A percentile compares a stretch with the other conserved stretches of the same genome.
Evolutionary conservation across 2,797 vertebrate species (phyloP).

Genomic region (Channallabes apus): DNA sequence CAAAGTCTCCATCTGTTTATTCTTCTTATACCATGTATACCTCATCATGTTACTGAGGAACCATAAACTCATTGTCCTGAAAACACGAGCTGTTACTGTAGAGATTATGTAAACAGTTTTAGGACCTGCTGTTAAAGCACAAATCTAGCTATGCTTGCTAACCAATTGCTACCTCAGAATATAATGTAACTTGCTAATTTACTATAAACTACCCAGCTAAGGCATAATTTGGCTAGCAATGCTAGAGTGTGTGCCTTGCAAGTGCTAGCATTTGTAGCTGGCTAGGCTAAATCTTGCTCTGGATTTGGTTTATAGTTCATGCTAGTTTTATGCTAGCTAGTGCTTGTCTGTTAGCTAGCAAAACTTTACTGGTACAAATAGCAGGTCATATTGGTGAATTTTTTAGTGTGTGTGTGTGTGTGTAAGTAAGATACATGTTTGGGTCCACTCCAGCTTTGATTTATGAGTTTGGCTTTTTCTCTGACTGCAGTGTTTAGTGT

Average conservation of each 20-base stretch:
- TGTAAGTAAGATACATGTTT: conserved; percentile 14
- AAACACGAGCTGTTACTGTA: background rate
- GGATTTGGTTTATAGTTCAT: background rate
- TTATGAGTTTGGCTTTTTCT: conserved; percentile 53
- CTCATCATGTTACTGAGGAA: background rate
- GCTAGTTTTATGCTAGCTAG: background rate
- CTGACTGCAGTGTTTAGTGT: conserved; percentile 57
- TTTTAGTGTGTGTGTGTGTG: background rate
- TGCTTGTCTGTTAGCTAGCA: background rate
- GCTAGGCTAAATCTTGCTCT: background rate
- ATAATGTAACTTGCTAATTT: background rate
- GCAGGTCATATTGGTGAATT: background rate
- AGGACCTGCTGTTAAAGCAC: background rate
- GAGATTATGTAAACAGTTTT: background rate
- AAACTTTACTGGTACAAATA: background rate
- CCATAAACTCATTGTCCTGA: background rate
- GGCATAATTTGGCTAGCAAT: background rate
- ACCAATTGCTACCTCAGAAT: background rate
- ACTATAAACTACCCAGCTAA: background rate
- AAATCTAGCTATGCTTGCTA: background rate
- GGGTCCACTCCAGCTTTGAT: conserved; percentile 53
- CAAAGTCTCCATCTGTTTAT: background rate
- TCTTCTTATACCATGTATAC: background rate
- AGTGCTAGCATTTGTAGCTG: background rate
- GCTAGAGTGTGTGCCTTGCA: background rate